These are phyloP conservation scores for Pangasianodon gigas DNA, from an alignment of 2,113 vertebrate genomes.

Conservation along the genomic window DNA sequence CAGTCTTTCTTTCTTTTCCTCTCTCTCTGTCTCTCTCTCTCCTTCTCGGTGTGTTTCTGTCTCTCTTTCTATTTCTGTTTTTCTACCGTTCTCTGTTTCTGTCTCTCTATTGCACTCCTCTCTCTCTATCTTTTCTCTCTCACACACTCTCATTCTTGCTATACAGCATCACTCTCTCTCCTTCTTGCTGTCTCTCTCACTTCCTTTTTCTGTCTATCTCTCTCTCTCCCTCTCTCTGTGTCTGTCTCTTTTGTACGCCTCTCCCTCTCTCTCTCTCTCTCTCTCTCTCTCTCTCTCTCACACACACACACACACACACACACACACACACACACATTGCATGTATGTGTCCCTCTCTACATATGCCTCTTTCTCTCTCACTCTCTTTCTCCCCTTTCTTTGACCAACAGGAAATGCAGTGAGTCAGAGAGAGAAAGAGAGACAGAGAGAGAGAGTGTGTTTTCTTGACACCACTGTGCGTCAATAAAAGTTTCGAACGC, in stretches of 20 bases:
- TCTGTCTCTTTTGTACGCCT: not conserved
- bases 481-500: not conserved
- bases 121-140: not conserved
- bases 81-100: too few species aligned
- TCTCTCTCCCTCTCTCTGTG: not conserved
- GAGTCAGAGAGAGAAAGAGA: not conserved
- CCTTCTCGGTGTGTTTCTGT: not conserved
- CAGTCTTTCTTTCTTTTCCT: too few species aligned
- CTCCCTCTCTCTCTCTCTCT: not conserved
- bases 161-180: not conserved
- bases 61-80: not conserved
- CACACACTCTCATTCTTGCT: not conserved
- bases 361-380: not conserved
- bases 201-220: not conserved
- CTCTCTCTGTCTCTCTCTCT: not conserved
- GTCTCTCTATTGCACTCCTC: not conserved
- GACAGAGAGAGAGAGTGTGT: not conserved
- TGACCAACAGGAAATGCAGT: slow-evolving; percentile 22
- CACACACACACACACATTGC: too few species aligned
- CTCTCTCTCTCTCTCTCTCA: not conserved
- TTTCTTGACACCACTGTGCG: not conserved
- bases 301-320: too few species aligned
- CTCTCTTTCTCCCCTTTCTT: not conserved
- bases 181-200: not conserved
- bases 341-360: not conserved